Conservation (phyloP, 37 sponge, comb jelly and placozoan genomes). For the Theonella swinhoei region DNA sequence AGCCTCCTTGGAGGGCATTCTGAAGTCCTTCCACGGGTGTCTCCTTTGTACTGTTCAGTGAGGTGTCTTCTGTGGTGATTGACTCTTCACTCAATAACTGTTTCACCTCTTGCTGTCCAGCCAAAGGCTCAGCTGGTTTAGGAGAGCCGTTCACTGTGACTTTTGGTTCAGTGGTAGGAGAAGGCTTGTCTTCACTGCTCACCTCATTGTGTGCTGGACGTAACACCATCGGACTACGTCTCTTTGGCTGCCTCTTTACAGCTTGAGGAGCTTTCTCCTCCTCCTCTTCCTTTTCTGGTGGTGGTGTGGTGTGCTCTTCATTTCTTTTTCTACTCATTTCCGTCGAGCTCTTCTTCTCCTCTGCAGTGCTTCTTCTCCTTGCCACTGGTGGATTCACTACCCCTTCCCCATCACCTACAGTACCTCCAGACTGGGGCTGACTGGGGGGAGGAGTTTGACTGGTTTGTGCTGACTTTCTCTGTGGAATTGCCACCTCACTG, state of each 20-base stretch:
- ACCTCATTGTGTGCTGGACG: background rate
- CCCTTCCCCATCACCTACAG: background rate
- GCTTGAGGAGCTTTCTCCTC: background rate
- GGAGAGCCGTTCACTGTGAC: background rate
- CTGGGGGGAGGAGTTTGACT: too few relatives aligned
- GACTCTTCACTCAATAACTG: too few relatives aligned
- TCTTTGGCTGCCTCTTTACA: background rate
- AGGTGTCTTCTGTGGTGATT: too few relatives aligned
- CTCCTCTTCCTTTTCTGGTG: background rate
- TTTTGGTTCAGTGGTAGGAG: background rate
- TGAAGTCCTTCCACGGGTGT: too few relatives aligned
- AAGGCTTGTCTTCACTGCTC: background rate
- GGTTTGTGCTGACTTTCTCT: background rate
- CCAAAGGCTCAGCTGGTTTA: background rate
- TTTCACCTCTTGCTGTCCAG: too few relatives aligned
- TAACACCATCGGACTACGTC: background rate
- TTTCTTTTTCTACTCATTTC: background rate
- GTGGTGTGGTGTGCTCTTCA: background rate
- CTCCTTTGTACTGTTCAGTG: too few relatives aligned
- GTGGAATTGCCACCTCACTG: too few relatives aligned
- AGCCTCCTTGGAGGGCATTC: too few relatives aligned
- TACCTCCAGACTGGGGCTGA: too few relatives aligned
- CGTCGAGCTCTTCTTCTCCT: background rate
- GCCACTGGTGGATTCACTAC: background rate
- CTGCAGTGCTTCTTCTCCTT: background rate